phyloP scores from a whole-genome alignment of 2,113 vertebrate genomes.

The human (Homo sapiens) region GRCh38 chr5:109827001-109827500 shows the following conservation, averaged over 20 bases:
- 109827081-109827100: background rate
- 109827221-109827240: conserved; percentile 19
- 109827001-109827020: background rate
- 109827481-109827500: background rate
- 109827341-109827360: background rate
- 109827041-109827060: background rate
- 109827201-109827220: conserved; percentile 8
- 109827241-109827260: background rate
- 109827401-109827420: background rate
- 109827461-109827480: background rate
- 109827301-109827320: background rate
- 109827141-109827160: background rate
- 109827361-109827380: background rate
- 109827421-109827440: conserved; percentile 2
- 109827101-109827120: background rate
- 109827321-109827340: background rate
- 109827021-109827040: background rate
- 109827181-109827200: background rate
- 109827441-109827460: conserved; percentile 17
- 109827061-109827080: background rate
- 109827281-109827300: background rate
- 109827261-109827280: background rate
- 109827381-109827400: background rate
- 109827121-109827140: background rate
- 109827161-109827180: background rate